phyloP scores from a whole-genome alignment of 2,113 vertebrate species.

The Carettochelys insculpta region DNA sequence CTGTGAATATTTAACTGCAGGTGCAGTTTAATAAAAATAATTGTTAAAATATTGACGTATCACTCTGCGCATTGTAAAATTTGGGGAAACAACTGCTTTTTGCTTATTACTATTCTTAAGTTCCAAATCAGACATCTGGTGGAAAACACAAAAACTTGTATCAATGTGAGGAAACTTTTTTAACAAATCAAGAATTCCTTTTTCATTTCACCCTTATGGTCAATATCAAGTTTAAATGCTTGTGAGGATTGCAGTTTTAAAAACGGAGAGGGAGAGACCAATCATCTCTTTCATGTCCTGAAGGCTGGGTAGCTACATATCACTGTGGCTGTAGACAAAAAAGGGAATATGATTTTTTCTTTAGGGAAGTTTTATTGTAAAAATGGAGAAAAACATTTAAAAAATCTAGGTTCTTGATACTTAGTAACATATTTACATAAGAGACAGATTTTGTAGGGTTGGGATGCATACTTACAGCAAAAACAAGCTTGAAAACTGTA shows the following conservation, averaged over 20 bases:
- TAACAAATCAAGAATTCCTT: background rate
- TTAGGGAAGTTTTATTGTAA: background rate
- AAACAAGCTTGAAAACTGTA: background rate
- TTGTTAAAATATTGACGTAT: background rate
- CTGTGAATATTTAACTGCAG: background rate
- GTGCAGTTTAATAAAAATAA: background rate
- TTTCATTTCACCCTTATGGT: background rate
- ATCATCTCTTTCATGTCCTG: background rate
- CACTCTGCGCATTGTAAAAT: background rate
- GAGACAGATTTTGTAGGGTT: background rate
- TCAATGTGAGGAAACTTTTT: background rate
- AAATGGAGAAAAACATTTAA: background rate
- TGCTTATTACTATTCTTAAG: background rate
- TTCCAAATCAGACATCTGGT: background rate
- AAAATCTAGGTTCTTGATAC: background rate
- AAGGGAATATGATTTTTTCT: background rate
- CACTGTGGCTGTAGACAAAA: background rate
- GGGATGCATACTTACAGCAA: background rate
- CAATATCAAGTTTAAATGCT: background rate
- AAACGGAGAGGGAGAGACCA: background rate
- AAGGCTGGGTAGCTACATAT: background rate
- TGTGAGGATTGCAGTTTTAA: background rate
- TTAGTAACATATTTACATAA: background rate
- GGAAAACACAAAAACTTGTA: background rate
- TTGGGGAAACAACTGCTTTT: background rate